Conservation (phyloP, 2,797 vertebrate genomes). For the Amniataba percoides region DNA sequence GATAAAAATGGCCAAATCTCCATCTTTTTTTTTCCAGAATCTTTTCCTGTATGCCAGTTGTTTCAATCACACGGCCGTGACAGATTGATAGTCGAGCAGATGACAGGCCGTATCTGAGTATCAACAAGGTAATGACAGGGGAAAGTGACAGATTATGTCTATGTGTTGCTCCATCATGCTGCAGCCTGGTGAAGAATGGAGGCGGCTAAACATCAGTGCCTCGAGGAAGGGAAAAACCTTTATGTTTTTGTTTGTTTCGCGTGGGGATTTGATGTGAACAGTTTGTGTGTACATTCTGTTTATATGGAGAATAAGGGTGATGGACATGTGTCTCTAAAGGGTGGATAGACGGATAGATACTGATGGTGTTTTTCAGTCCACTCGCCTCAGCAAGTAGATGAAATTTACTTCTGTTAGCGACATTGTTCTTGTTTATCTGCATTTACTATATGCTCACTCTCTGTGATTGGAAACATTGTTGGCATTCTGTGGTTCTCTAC, state of each 20-base stretch:
- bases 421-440: conserved; percentile 62
- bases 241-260: conserved; percentile 47
- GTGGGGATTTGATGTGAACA: conserved; percentile 43
- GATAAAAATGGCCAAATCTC: conserved; percentile 67
- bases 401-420: conserved; percentile 38
- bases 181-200: conserved; percentile 65
- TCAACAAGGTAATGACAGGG: conserved; percentile 81
- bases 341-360: conserved; percentile 46
- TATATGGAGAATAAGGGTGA: conserved; percentile 21
- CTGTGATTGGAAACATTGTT: conserved; percentile 62
- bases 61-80: conserved; percentile 77
- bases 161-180: conserved; percentile 79
- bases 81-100: conserved; percentile 71
- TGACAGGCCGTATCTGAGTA: conserved; percentile 74
- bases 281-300: conserved; percentile 30
- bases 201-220: conserved; percentile 52
- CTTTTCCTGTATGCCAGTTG: conserved; percentile 62
- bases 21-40: not conserved
- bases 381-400: conserved; percentile 38
- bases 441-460: conserved; percentile 44
- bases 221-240: conserved; percentile 40
- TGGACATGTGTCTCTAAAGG: conserved; percentile 12
- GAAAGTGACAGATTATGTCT: conserved; percentile 82
- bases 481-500: conserved; percentile 54
- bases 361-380: conserved; percentile 50